Evolutionary conservation across 1,140 invertebrate genomes (phyloP), one percentile per base, ranked within the genome.

Genomic region (Euschistus heros): DNA sequence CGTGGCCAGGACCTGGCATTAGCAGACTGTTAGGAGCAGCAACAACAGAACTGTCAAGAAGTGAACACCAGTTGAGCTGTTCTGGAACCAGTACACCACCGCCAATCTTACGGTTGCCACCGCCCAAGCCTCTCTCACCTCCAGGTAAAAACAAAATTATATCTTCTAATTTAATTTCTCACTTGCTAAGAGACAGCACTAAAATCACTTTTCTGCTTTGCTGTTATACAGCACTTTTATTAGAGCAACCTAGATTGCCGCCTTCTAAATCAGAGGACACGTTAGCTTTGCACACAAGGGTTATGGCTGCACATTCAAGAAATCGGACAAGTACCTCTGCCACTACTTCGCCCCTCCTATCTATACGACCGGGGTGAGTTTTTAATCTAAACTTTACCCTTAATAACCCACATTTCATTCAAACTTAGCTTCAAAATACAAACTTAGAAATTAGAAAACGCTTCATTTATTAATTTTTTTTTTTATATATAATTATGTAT

Each of bases 1-100:
- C 86, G 37, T 91, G 89, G 89, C 88, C 88, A 0, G 88, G 88
- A 0, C 88, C 88, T 0, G 87, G 84, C n/a, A 80, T 83, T 0
- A 67, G 57, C 14, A 54, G 70, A 30, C 60, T 68, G 10, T 62
- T 72, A 0, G 68, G 2, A 71, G 81, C 69, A 14, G 68, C 66
- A n/a, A 82, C 80, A 26, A 80, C 82, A 0, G 89, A 91, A 71
- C 85, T 90, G 68, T 90, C 88, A 55, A 89, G 90, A 71, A 90
- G 88, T 26, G 89, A 92, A 69, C 88, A 91, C 73, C 87, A 91
- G 67, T 72, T 91, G 5, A 69, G 66, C 47, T 44, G 27, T 18
- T 17, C 57, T 13, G 57, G 42, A 13, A 46, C 55, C 22, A 52
- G 47, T 24, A 62, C 60, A 10, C 46, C 70, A 5, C 42, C 68